Conservation (phyloP, 2,113 vertebrate species). For the Scolopax mira region DNA sequence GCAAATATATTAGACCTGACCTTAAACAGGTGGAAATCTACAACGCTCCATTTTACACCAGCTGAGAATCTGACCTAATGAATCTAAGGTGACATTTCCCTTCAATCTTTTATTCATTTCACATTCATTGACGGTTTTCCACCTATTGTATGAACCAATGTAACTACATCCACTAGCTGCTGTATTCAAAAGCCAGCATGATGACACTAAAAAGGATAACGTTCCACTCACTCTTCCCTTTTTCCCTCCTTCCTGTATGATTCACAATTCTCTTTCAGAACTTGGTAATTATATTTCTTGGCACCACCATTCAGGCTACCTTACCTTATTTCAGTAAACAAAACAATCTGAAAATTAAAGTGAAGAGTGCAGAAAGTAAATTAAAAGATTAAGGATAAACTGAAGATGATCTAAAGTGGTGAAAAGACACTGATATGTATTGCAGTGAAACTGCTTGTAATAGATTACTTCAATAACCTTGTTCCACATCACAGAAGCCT, state of each 20-base stretch:
- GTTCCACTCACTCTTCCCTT: neutral
- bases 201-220: neutral
- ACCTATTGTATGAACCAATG: neutral
- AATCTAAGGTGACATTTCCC: neutral
- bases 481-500: neutral
- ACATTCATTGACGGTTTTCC: neutral
- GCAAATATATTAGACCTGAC: neutral
- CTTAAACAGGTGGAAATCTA: neutral
- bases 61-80: neutral
- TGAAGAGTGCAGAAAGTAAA: neutral
- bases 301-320: neutral
- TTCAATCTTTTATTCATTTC: neutral
- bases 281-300: neutral
- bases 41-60: neutral
- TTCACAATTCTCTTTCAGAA: neutral
- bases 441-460: neutral
- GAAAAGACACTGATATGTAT: neutral
- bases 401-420: neutral
- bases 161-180: neutral
- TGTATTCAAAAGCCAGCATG: neutral
- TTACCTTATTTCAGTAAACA: neutral
- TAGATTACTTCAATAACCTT: neutral
- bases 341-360: neutral
- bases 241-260: neutral
- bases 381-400: neutral